Base-by-base conservation (phyloP, 2,888 invertebrate species). In the Choreutis nemorana region DNA sequence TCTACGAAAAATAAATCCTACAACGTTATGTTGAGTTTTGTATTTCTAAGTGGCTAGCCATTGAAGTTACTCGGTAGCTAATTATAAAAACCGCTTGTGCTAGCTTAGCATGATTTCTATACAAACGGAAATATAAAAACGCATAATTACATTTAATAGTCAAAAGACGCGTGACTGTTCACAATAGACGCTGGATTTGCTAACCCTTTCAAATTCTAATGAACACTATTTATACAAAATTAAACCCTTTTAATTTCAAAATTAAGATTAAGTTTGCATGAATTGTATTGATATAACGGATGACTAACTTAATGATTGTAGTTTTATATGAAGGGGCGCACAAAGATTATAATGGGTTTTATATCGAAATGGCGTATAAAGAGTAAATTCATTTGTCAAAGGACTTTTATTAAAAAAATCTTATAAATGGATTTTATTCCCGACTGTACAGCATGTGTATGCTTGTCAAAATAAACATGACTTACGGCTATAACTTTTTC, bases 171-270 rank as follows among this genome's bases (percentile, higher is more conserved):
- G 77, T 78, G 77, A 75, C 75, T 64, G 48, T 63, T 55, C 60
- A 77, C 75, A 75, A 75, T 73, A 68, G 61, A 55, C 60, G 42
- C 61, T 58, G 72, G 77, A 77, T 78, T 77, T 77, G 77, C 75
- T 63, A 77, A 78, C 77, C 77, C 77, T 75, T 78, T 77, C 60
- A n/a, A n/a, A n/a, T n/a, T n/a, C n/a, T 73, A 72, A 71, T 72
- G 72, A 73, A 71, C 66, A 58, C 23, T 31, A 20, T 9, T 21
- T 34, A 35, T 15, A 7, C 34, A 23, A 51, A 26, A 41, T 34
- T 38, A 32, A 37, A 46, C 56, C 50, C 42, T 63, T 55, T 13
- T 0, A 0, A 0, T 1, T 10, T 6, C 4, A 3, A 0, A 2
- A 37, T 58, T 55, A 31, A 41, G 57, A 48, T 38, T 26, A 39